These are phyloP conservation scores for Buathra laborator DNA, from an alignment of 2,888 invertebrate species.

Conservation along the genomic window DNA sequence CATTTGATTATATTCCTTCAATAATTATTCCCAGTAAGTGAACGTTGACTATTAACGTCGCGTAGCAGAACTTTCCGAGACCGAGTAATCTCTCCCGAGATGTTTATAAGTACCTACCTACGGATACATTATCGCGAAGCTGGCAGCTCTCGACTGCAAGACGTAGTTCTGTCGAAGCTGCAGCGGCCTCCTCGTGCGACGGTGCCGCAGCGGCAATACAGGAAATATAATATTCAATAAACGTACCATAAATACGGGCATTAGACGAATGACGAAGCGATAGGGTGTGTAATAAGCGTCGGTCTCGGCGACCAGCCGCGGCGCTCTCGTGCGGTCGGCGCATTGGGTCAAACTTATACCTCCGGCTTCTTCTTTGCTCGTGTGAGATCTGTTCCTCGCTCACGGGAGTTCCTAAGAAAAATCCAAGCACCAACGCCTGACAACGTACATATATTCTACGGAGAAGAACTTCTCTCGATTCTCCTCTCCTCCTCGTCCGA, in stretches of 20 bases:
- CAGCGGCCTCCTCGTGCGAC: slow-evolving; percentile 20
- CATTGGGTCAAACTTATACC: slow-evolving; percentile 51
- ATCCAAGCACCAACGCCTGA: neutral
- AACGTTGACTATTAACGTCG: slow-evolving; percentile 9
- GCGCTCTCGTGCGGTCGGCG: neutral
- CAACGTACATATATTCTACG: neutral
- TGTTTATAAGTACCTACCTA: slow-evolving; percentile 50
- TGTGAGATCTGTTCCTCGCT: slow-evolving; percentile 38
- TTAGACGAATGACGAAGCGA: slow-evolving; percentile 77
- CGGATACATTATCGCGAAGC: slow-evolving; percentile 52
- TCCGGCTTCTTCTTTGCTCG: slow-evolving; percentile 20
- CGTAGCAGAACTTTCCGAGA: slow-evolving; percentile 22
- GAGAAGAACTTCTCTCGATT: slow-evolving; percentile 30
- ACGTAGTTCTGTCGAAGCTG: slow-evolving; percentile 9
- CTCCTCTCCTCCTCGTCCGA: slow-evolving; percentile 18
- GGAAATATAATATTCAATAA: slow-evolving; percentile 77
- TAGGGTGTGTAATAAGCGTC: slow-evolving; percentile 69
- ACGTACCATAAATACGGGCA: slow-evolving; percentile 76
- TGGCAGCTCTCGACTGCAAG: neutral
- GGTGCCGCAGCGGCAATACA: slow-evolving; percentile 26
- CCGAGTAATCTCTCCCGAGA: slow-evolving; percentile 27
- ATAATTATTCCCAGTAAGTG: slow-evolving; percentile 11
- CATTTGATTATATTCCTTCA: neutral
- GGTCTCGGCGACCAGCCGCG: slow-evolving; percentile 43
- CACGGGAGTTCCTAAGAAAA: neutral